Evolutionary conservation across 1,140 invertebrate genomes (phyloP).

Genomic region (Diabrotica undecimpunctata): DNA sequence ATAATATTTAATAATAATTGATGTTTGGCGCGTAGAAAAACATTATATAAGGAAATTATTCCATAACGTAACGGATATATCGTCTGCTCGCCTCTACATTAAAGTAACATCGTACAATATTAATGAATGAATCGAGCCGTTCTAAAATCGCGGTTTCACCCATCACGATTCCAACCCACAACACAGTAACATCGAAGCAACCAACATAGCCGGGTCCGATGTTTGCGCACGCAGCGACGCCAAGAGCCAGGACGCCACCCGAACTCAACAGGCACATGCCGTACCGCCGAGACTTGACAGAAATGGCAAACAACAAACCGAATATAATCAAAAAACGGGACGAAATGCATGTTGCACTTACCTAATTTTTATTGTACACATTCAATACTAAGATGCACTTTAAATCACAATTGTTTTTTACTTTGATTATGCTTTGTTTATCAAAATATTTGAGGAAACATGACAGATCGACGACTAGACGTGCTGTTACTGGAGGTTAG

Average conservation of each 20-base stretch:
- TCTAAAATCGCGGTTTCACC: not conserved
- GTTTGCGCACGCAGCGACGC: slow-evolving; percentile 17
- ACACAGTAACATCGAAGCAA: not conserved
- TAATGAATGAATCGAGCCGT: not conserved
- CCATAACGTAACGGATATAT: too few species aligned
- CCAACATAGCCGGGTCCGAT: slow-evolving; percentile 4
- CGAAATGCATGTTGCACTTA: not conserved
- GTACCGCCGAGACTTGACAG: slow-evolving; percentile 6
- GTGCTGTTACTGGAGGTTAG: slow-evolving; percentile 8
- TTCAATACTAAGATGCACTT: not conserved
- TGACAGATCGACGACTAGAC: slow-evolving; percentile 8
- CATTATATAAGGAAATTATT: too few species aligned
- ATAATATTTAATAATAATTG: too few species aligned
- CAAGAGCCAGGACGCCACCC: slow-evolving; percentile 13
- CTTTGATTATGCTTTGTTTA: slow-evolving; percentile 8
- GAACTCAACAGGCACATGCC: slow-evolving; percentile 8
- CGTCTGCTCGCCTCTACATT: too few species aligned
- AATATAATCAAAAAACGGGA: not conserved
- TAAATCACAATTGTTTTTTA: not conserved
- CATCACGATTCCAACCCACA: not conserved
- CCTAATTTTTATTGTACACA: not conserved
- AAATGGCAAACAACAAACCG: slow-evolving; percentile 10
- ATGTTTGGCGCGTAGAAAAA: too few species aligned
- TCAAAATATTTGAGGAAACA: slow-evolving; percentile 3
- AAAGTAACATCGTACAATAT: too few species aligned